Conservation (phyloP, 2,888 invertebrate genomes). For the Norana najaformis region DNA sequence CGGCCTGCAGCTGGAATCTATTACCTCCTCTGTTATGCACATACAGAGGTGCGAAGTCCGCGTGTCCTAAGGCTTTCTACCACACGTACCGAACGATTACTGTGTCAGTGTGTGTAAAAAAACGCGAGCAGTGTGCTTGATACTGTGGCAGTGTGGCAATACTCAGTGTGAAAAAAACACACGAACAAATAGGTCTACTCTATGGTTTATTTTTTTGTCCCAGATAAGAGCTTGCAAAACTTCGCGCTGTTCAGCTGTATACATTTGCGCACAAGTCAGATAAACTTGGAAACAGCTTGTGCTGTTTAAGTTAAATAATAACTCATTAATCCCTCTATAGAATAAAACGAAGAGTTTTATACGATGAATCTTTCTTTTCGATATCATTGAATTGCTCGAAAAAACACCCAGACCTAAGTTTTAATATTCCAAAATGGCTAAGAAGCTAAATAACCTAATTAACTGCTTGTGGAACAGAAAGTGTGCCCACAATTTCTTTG, state of each 20-base stretch:
- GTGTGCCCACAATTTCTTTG: background rate
- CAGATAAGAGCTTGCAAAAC: background rate
- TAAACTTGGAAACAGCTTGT: background rate
- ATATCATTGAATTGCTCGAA: too few relatives aligned
- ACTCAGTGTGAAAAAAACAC: too few relatives aligned
- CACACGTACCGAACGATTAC: background rate
- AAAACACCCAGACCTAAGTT: background rate
- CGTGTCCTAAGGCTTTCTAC: background rate
- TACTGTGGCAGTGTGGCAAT: too few relatives aligned
- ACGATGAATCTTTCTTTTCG: background rate
- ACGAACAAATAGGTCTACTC: background rate
- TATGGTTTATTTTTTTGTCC: background rate
- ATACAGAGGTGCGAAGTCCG: background rate
- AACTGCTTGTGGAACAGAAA: background rate
- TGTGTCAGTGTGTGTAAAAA: background rate
- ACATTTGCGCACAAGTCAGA: background rate
- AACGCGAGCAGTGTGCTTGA: too few relatives aligned
- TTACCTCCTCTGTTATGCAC: too few relatives aligned
- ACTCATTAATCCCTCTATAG: background rate
- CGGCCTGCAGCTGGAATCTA: too few relatives aligned
- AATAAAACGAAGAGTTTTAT: background rate
- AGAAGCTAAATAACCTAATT: background rate
- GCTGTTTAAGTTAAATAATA: background rate
- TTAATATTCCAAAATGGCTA: background rate
- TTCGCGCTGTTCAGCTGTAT: background rate